Conservation (phyloP, 2,888 invertebrate genomes). For the Drosophila pegasa region DNA sequence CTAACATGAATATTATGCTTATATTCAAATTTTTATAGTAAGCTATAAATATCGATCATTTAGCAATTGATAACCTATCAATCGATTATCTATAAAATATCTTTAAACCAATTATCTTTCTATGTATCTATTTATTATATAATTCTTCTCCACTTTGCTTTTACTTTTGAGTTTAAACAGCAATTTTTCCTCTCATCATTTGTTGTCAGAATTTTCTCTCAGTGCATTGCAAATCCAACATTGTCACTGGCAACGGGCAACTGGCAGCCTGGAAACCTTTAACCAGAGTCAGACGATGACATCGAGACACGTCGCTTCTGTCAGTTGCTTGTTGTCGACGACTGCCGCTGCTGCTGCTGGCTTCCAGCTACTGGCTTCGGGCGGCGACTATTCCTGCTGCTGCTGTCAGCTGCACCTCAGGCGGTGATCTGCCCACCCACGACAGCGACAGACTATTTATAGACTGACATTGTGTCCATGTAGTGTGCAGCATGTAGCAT, state of each 20-base stretch:
- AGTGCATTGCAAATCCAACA: slow-evolving; percentile 47
- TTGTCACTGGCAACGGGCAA: slow-evolving; percentile 44
- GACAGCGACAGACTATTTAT: slow-evolving; percentile 63
- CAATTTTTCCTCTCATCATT: neutral
- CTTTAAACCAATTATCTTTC: no score
- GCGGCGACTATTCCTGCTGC: slow-evolving; percentile 21
- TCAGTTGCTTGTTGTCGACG: slow-evolving; percentile 33
- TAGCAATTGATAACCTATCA: no score
- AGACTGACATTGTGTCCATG: slow-evolving; percentile 68
- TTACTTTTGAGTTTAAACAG: neutral
- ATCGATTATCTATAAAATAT: neutral
- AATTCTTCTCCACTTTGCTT: no score
- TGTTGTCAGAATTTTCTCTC: slow-evolving; percentile 14
- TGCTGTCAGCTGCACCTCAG: slow-evolving; percentile 50
- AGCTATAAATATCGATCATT: neutral
- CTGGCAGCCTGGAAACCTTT: slow-evolving; percentile 38
- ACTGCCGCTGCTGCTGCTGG: slow-evolving; percentile 5
- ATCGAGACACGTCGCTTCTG: slow-evolving; percentile 41
- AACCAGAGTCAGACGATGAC: slow-evolving; percentile 49
- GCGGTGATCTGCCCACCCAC: slow-evolving; percentile 24
- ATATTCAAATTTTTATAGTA: neutral
- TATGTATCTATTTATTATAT: no score
- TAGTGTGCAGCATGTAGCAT: slow-evolving; percentile 43
- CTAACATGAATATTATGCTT: neutral
- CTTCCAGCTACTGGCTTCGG: slow-evolving; percentile 1